A percentile compares a stretch with the other conserved stretches of the same genome.
phyloP scores from a whole-genome alignment of 2,888 invertebrate species.

The Lissonota sp. region DNA sequence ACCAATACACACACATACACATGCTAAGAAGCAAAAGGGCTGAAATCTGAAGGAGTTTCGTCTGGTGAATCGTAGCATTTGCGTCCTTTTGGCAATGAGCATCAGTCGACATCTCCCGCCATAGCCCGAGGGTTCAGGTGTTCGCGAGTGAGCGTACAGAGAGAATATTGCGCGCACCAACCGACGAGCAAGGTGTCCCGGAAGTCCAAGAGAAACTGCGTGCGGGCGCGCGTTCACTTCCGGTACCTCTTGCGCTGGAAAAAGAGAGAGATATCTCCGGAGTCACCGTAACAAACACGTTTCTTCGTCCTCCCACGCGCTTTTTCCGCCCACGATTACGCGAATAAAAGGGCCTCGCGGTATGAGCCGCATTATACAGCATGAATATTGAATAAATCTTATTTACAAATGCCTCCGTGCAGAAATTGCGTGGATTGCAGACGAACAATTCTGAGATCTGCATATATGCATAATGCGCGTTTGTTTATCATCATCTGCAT shows the following conservation, averaged over 20 bases:
- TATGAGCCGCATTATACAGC: background rate
- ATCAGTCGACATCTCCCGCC: background rate
- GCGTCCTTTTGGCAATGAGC: constrained; percentile 10
- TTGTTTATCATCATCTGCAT: too few relatives aligned
- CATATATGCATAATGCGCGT: background rate
- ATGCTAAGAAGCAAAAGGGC: too few relatives aligned
- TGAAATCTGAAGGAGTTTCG: too few relatives aligned
- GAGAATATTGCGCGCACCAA: background rate
- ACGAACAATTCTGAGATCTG: background rate
- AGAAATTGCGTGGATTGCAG: background rate
- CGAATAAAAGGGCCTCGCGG: constrained; percentile 34
- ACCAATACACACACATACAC: too few relatives aligned
- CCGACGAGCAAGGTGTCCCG: constrained; percentile 63
- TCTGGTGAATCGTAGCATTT: too few relatives aligned
- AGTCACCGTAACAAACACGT: constrained; percentile 39
- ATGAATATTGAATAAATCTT: constrained; percentile 20
- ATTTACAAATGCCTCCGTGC: constrained; percentile 11
- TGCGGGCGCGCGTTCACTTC: constrained; percentile 46
- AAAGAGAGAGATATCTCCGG: background rate
- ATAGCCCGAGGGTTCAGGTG: constrained; percentile 43
- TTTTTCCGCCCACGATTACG: constrained; percentile 37
- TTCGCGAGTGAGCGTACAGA: constrained; percentile 19
- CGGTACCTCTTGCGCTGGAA: constrained; percentile 24
- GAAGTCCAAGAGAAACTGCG: constrained; percentile 55
- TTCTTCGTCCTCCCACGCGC: constrained; percentile 44